phyloP scores from a whole-genome alignment of 2,113 vertebrate genomes.

The Oncorhynchus clarkii region DNA sequence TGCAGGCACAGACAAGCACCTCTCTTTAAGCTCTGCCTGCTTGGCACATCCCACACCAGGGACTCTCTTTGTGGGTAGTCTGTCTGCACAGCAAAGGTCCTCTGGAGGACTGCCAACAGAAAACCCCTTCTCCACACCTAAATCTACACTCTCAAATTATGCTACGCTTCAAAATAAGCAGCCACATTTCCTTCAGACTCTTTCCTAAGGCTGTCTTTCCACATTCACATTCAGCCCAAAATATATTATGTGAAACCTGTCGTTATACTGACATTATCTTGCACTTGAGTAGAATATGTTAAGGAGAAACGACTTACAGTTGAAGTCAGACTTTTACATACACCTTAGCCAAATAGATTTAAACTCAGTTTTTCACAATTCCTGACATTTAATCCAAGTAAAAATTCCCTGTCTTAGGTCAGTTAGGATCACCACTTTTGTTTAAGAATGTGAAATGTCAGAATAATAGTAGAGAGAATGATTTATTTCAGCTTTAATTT shows the following conservation, averaged over 20 bases:
- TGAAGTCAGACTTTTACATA: no score
- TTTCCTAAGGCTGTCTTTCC: not conserved
- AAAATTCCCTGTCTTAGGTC: no score
- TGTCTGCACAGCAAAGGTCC: slow-evolving; percentile 27
- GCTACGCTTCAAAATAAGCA: slow-evolving; percentile 3
- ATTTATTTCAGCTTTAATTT: no score
- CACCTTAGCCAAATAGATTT: no score
- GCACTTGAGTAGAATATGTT: not conserved
- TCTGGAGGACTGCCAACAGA: slow-evolving; percentile 33
- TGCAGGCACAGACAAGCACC: slow-evolving; percentile 20
- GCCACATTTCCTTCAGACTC: not conserved
- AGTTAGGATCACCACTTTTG: no score
- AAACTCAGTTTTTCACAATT: no score
- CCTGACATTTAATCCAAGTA: no score
- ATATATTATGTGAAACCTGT: slow-evolving; percentile 5
- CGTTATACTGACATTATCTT: slow-evolving; percentile 7
- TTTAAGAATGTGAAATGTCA: no score
- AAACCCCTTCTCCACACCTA: slow-evolving; percentile 12
- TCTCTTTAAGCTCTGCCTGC: slow-evolving; percentile 15
- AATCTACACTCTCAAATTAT: slow-evolving; percentile 22
- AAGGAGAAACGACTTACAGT: not conserved
- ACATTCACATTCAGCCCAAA: not conserved
- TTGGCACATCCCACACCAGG: slow-evolving; percentile 6
- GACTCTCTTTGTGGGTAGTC: slow-evolving; percentile 27
- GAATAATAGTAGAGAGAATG: no score